Evolutionary conservation across 30 jellyfish, hydroid and myxozoan genomes (phyloP), one percentile per base, ranked within the genome.

Genomic region (Pelagia noctiluca): DNA sequence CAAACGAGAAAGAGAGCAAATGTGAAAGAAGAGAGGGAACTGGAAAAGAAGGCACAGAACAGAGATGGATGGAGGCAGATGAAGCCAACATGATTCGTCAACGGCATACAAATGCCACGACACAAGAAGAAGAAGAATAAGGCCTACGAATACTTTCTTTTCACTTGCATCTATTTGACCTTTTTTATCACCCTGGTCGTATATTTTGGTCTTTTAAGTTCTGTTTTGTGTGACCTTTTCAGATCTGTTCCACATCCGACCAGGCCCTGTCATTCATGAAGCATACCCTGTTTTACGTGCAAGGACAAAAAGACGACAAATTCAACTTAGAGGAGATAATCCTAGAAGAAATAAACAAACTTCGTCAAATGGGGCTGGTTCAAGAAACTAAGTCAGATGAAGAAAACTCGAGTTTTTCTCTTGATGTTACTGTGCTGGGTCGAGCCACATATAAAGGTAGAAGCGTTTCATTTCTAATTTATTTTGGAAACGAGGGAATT

Each of bases 391-490:
- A 34, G 0, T 22, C 10, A 7, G 37, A 24, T 22, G 64, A 81
- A 2, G 85, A 65, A 0, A 3, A 29, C 0, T 52, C 67, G 16
- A 48, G 61, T 33, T 60, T 50, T 8, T 48, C 22, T 42, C 26
- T 82, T 19, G 88, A 64, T 21, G 79, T 80, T 7, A 85, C 98
- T 18, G 89, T 24, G 22, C 85, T 92, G 7, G 98, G 98, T 28
- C 63, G 78, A 12, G 98, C 98, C 19, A 53, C 95, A 7, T 87
- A 47, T 50, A 86, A 76, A 79, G 98, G 98, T 86, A 42, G 18
- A n/a, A n/a, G n/a, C n/a, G n/a, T n/a, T n/a, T n/a, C n/a, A n/a
- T n/a, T n/a, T n/a, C n/a, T n/a, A n/a, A n/a, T n/a, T n/a, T n/a
- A n/a, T n/a, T n/a, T n/a, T n/a, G n/a, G n/a, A n/a, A n/a, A n/a